Evolutionary conservation across 92 coral and sea anemone genomes (phyloP).

Genomic region (Nematostella vectensis): DNA sequence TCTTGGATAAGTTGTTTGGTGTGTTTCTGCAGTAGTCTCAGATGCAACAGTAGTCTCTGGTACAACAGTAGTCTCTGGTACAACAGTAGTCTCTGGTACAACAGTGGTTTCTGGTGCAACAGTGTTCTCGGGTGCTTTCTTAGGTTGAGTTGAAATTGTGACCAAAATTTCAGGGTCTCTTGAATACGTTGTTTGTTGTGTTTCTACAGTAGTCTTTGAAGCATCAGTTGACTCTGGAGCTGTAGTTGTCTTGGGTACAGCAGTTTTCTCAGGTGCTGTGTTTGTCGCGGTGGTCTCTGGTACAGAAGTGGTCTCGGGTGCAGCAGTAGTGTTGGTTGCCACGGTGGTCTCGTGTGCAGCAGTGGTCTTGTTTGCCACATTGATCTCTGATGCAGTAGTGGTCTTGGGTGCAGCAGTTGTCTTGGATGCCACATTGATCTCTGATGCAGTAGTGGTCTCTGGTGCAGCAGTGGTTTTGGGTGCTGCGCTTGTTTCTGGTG

Average conservation of each 20-base stretch:
- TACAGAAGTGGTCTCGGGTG: constrained; percentile 9
- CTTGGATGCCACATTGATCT: not conserved
- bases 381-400: constrained; percentile 11
- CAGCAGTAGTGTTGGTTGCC: constrained; percentile 3
- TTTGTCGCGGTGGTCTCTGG: constrained; percentile 4
- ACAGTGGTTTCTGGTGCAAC: constrained; percentile 1
- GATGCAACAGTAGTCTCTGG: constrained; percentile 14
- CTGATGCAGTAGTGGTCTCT: not conserved
- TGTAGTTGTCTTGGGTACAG: constrained; percentile 10
- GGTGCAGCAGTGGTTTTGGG: constrained; percentile 3
- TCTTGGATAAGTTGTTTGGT: constrained; percentile 4
- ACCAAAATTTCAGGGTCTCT: too few relatives aligned
- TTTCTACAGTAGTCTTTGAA: constrained; percentile 6
- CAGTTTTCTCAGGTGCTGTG: constrained; percentile 6
- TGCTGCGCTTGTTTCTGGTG: constrained; percentile 1
- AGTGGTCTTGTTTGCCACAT: not conserved
- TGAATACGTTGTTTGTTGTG: not conserved
- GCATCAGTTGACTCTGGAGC: constrained; percentile 7
- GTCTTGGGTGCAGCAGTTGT: constrained; percentile 6
- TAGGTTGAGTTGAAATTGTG: too few relatives aligned
- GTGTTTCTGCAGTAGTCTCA: constrained; percentile 2
- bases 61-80: constrained; percentile 16
- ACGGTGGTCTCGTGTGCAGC: constrained; percentile 5
- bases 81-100: constrained; percentile 2
- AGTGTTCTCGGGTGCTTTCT: not conserved